A percentile compares a stretch with the other conserved stretches of the same genome.
phyloP scores from a whole-genome alignment of 30 jellyfish, hydroid and myxozoan genomes.

The Catostylus mosaicus region DNA sequence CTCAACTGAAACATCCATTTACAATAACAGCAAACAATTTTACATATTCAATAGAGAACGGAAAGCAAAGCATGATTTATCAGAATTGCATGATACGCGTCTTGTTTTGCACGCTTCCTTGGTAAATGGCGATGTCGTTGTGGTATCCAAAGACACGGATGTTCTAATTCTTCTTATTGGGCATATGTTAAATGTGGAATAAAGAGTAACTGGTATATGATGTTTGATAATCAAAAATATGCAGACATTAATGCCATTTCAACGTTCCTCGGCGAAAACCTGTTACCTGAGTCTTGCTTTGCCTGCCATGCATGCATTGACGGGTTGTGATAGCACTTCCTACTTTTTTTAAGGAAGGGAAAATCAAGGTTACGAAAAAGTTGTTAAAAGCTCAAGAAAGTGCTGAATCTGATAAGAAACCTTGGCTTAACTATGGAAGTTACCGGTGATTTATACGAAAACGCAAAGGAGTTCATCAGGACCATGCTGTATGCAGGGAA shows the following conservation, averaged over 20 bases:
- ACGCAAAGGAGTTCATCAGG: not conserved
- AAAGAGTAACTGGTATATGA: constrained; percentile 29
- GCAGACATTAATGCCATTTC: too few relatives aligned
- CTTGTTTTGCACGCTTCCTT: constrained; percentile 46
- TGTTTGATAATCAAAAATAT: too few relatives aligned
- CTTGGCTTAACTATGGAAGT: not conserved
- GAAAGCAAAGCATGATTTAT: not conserved
- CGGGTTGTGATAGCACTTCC: constrained; percentile 32
- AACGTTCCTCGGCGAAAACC: too few relatives aligned
- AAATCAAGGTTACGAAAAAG: constrained; percentile 25
- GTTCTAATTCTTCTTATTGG: constrained; percentile 32
- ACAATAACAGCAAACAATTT: not conserved
- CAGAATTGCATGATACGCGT: too few relatives aligned
- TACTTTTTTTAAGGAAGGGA: constrained; percentile 21
- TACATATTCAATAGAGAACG: constrained; percentile 10
- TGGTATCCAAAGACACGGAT: constrained; percentile 45
- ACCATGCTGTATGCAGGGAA: not conserved
- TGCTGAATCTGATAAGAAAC: too few relatives aligned
- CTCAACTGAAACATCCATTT: not conserved
- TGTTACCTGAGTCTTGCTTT: too few relatives aligned
- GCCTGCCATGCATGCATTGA: too few relatives aligned
- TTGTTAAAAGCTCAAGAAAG: constrained; percentile 9
- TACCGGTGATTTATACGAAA: too few relatives aligned
- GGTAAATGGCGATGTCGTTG: constrained; percentile 22
- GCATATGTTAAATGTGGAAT: not conserved